Conservation (phyloP, 2,113 vertebrate species). For the Tragelaphus buxtoni region DNA sequence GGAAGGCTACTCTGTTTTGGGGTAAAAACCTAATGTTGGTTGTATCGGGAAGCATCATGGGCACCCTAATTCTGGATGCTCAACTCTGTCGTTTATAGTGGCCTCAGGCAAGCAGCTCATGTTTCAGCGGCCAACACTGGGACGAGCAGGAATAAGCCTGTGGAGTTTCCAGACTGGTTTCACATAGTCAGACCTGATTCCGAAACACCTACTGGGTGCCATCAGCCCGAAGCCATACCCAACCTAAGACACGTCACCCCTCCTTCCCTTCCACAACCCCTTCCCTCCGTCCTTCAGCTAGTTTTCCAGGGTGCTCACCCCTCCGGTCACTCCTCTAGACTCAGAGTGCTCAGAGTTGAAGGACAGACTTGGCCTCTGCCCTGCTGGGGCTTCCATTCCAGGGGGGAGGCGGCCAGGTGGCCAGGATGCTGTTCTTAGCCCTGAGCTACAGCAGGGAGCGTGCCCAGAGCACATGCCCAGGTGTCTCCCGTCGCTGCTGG, state of each 20-base stretch:
- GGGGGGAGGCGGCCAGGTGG: fast-evolving
- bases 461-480: background rate
- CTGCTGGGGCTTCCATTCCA: background rate
- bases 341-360: background rate
- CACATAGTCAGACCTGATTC: background rate
- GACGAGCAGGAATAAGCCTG: background rate
- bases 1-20: background rate
- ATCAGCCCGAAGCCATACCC: background rate
- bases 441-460: background rate
- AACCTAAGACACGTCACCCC: fast-evolving
- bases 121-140: background rate
- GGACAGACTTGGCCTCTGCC: too few relatives aligned
- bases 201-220: background rate
- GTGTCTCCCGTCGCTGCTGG: background rate
- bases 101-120: background rate
- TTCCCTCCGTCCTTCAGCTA: background rate
- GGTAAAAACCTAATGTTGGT: too few relatives aligned
- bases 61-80: background rate
- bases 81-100: background rate
- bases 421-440: background rate
- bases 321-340: background rate
- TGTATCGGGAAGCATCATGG: background rate
- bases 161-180: background rate
- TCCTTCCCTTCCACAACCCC: too few relatives aligned
- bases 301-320: background rate